These are phyloP conservation scores for Chrysomallon squamiferum DNA, from an alignment of 1,140 invertebrate species.

Conservation along the genomic window DNA sequence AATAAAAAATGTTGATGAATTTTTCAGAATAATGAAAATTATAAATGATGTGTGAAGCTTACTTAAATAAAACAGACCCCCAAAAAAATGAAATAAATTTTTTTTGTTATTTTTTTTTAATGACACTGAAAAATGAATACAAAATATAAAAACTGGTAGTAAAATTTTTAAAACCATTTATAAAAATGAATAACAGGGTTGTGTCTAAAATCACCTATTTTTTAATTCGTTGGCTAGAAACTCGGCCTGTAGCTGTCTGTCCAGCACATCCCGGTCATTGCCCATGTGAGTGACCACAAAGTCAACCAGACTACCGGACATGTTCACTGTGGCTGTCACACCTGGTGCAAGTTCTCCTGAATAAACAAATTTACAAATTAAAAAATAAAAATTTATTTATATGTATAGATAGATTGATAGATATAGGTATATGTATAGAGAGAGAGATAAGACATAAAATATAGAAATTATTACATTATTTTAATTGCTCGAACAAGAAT, in stretches of 20 bases:
- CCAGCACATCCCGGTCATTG: conserved; percentile 61
- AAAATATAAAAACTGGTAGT: too few relatives aligned
- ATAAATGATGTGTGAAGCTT: too few relatives aligned
- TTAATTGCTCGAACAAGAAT: background rate
- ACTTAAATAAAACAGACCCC: too few relatives aligned
- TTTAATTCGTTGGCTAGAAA: conserved; percentile 51
- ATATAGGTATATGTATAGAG: too few relatives aligned
- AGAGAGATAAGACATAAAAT: background rate
- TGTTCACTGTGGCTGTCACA: conserved; percentile 61
- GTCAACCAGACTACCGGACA: conserved; percentile 56
- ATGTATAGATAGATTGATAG: too few relatives aligned
- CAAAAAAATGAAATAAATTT: too few relatives aligned
- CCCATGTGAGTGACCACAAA: conserved; percentile 64
- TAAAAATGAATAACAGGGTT: too few relatives aligned
- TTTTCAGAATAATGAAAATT: background rate
- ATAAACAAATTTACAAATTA: background rate
- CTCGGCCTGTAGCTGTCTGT: conserved; percentile 58
- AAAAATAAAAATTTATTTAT: too few relatives aligned
- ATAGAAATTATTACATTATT: background rate
- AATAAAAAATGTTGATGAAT: background rate
- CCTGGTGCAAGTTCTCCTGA: conserved; percentile 62
- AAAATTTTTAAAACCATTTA: too few relatives aligned
- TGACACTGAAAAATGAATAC: too few relatives aligned
- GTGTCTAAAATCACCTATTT: too few relatives aligned
- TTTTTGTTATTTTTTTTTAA: too few relatives aligned